Conservation (phyloP, 2,797 vertebrate genomes). For the Hydrophis major region DNA sequence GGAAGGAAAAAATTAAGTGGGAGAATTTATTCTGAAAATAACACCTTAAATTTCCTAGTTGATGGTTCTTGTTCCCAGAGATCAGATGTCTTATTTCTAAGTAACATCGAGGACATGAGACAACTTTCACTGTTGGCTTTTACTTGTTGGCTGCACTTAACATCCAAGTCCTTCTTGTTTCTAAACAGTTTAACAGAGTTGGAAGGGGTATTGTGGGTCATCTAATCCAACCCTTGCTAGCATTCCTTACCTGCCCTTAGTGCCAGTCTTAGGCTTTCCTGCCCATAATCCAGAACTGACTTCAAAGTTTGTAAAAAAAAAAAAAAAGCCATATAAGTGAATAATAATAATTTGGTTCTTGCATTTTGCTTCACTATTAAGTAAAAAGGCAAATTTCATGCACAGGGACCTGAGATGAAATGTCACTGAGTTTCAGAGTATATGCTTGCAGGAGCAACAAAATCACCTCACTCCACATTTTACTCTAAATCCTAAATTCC, state of each 20-base stretch:
- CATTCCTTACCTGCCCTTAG: not conserved
- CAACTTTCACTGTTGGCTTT: not conserved
- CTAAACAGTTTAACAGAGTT: not conserved
- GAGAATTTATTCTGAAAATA: not conserved
- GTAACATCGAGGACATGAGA: not conserved
- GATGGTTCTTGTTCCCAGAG: not conserved
- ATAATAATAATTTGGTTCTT: not conserved
- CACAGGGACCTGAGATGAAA: no score
- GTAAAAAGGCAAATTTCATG: not conserved
- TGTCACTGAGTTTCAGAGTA: not conserved
- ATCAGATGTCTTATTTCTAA: fast-evolving
- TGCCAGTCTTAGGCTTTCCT: not conserved
- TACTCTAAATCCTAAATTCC: not conserved
- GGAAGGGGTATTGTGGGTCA: no score
- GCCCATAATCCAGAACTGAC: not conserved
- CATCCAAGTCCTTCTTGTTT: not conserved
- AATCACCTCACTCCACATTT: no score
- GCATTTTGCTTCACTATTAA: not conserved
- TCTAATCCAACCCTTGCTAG: no score
- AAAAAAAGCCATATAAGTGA: not conserved
- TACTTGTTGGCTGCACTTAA: not conserved
- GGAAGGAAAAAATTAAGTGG: no score
- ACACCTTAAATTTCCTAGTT: fast-evolving
- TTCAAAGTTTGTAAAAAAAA: not conserved
- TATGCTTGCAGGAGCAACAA: not conserved